A percentile compares a stretch with the other conserved stretches of the same genome.
These are phyloP conservation scores for Anastrepha obliqua DNA, from an alignment of 1,140 invertebrate genomes.

Conservation along the genomic window DNA sequence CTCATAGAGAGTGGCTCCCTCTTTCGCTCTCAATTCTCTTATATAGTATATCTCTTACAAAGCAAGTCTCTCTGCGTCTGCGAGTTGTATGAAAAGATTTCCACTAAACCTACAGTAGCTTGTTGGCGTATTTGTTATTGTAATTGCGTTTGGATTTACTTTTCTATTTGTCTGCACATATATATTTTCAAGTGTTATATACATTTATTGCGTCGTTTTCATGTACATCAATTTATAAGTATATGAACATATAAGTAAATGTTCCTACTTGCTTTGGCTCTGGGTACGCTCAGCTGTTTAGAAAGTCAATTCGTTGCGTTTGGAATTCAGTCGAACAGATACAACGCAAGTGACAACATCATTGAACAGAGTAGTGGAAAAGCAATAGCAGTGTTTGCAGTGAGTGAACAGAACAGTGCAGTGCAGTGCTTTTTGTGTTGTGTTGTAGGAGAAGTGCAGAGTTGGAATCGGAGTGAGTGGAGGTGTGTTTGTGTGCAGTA, in stretches of 20 bases:
- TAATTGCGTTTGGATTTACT: conserved; percentile 49
- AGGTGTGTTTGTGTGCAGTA: not conserved
- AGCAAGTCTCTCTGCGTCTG: conserved; percentile 29
- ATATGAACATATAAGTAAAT: conserved; percentile 15
- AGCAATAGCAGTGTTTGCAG: conserved; percentile 5
- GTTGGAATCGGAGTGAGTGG: not conserved
- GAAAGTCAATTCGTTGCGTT: conserved; percentile 52
- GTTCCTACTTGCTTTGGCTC: conserved; percentile 29
- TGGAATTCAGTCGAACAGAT: conserved; percentile 45
- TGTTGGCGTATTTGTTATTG: conserved; percentile 19
- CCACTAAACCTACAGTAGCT: not conserved
- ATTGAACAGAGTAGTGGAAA: not conserved
- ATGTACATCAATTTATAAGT: not conserved
- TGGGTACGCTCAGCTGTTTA: conserved; percentile 55
- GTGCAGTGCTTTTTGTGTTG: not conserved
- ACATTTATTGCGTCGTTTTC: conserved; percentile 24
- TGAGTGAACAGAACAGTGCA: conserved; percentile 20
- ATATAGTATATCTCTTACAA: not conserved
- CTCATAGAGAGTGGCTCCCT: not conserved
- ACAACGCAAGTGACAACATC: conserved; percentile 50
- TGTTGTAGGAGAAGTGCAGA: conserved; percentile 13
- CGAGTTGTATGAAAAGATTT: conserved; percentile 36
- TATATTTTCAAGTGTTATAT: not conserved
- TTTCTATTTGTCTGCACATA: not conserved
- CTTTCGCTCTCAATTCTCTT: not conserved